Conservation (phyloP, 2,797 vertebrate genomes). For the Lacerta bilineata region DNA sequence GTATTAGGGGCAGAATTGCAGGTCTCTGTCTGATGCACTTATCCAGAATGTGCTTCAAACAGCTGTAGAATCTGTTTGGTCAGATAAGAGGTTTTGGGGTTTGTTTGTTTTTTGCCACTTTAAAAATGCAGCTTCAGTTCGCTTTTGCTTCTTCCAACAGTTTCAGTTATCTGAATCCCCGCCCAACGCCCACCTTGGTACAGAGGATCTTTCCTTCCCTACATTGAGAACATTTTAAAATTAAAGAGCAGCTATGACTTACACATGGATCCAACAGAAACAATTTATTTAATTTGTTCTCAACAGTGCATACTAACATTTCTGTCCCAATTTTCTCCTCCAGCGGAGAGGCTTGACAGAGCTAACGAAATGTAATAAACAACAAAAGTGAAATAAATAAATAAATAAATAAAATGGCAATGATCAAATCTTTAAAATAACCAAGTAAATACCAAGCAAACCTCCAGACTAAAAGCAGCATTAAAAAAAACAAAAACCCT, state of each 20-base stretch:
- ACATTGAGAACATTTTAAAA: neutral
- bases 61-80: neutral
- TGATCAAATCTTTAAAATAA: neutral
- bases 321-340: neutral
- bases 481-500: too few relatives aligned
- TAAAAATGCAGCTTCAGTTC: conserved; percentile 9
- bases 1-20: neutral
- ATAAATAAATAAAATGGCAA: neutral
- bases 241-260: neutral
- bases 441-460: neutral
- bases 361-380: neutral
- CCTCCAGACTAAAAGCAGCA: neutral
- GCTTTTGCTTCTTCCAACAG: conserved; percentile 11
- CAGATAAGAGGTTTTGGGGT: neutral
- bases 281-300: neutral
- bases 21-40: neutral
- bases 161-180: neutral
- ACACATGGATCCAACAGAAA: conserved; percentile 17
- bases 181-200: neutral
- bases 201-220: neutral
- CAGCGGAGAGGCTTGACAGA: neutral
- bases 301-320: neutral
- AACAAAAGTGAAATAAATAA: neutral
- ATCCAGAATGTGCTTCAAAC: neutral
- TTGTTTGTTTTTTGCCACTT: neutral